Evolutionary conservation across 1,140 invertebrate genomes (phyloP).

Genomic region (Drosophila suzukii): DNA sequence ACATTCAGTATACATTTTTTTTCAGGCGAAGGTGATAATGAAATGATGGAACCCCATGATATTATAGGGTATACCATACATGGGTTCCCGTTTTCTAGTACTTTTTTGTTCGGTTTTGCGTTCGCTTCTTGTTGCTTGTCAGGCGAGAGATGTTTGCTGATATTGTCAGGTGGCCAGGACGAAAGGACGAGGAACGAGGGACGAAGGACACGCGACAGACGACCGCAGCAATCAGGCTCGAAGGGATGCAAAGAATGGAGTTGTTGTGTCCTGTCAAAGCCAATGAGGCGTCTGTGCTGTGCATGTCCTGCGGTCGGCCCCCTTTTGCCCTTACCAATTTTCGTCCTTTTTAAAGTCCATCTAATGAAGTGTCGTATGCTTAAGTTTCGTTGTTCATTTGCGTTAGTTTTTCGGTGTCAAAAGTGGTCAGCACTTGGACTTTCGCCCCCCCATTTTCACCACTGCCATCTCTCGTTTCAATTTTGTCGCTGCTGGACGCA

Average conservation of each 20-base stretch:
- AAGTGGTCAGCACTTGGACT: conserved; percentile 10
- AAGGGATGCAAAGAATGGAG: conserved; percentile 2
- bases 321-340: neutral
- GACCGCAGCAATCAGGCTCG: conserved; percentile 51
- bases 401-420: conserved; percentile 31
- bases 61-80: conserved; percentile 6
- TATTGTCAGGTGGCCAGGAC: conserved; percentile 45
- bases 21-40: too few relatives aligned
- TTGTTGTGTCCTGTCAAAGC: conserved; percentile 44
- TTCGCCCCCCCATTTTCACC: neutral
- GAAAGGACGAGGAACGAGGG: conserved; percentile 12
- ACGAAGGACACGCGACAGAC: conserved; percentile 17
- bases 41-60: neutral
- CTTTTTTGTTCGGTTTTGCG: conserved; percentile 18
- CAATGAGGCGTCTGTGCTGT: conserved; percentile 33
- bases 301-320: conserved; percentile 43
- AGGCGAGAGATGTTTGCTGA: conserved; percentile 55
- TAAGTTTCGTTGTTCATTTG: conserved; percentile 48
- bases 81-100: neutral
- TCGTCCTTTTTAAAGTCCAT: conserved; percentile 38
- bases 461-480: conserved; percentile 33
- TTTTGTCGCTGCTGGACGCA: conserved; percentile 20
- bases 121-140: conserved; percentile 20
- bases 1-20: too few relatives aligned
- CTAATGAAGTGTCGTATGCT: conserved; percentile 57